Percentiles rank a stretch among this genome's conserved stretches.
Conservation (phyloP, 2,797 vertebrate species). For the Eulemur mongoz region DNA sequence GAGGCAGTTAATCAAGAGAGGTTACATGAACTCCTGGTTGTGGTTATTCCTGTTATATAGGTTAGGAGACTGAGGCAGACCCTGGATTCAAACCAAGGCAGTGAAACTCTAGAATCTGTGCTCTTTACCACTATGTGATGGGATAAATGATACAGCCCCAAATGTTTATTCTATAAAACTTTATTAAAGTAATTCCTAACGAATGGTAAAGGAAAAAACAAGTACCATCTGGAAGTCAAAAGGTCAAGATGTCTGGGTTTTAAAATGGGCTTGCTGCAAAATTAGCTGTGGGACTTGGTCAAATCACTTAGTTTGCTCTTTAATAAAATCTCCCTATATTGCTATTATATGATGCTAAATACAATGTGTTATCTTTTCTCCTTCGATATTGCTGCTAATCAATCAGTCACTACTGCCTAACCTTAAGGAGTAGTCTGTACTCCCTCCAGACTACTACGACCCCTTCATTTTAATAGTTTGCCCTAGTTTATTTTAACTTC, state of each 20-base stretch:
- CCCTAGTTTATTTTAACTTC: neutral
- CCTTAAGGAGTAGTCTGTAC: neutral
- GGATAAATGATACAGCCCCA: neutral
- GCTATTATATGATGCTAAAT: neutral
- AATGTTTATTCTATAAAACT: neutral
- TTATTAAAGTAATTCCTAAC: neutral
- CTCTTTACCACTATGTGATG: neutral
- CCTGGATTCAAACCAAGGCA: neutral
- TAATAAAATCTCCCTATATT: neutral
- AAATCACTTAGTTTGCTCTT: neutral
- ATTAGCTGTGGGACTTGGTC: neutral
- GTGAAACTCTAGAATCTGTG: neutral
- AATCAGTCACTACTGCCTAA: neutral
- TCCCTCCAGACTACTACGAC: neutral
- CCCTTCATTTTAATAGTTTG: neutral
- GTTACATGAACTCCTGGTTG: neutral
- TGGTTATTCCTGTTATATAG: neutral
- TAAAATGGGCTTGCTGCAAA: neutral
- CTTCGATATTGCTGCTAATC: neutral
- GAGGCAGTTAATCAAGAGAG: neutral
- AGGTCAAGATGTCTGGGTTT: neutral
- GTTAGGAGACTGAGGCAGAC: neutral
- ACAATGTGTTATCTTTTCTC: neutral
- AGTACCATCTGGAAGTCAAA: neutral
- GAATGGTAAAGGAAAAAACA: neutral